Evolutionary conservation across 2,113 vertebrate species (phyloP), one percentile per base, ranked within the genome.

Genomic region (Aramus guarauna): DNA sequence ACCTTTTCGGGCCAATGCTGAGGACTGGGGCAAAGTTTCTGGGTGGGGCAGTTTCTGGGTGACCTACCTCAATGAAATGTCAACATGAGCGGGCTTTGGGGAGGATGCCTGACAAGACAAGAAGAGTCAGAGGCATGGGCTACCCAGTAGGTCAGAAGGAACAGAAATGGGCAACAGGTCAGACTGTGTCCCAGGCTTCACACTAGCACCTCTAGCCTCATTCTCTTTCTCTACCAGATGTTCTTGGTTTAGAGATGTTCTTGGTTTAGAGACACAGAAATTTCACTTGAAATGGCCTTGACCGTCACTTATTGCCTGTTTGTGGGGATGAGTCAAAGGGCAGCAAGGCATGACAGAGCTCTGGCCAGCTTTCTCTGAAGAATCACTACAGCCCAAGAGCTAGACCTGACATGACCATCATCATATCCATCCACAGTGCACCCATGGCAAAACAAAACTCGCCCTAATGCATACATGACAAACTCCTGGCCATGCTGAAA

Each of bases 171-270:
- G 7, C 3, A 63, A 9, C 1, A 3, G 22, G 11, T 56, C 29
- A 72, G 32, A 30, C 1, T 2, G 0, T 15, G 18, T 9, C 21
- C 36, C n/a, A 63, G 39, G 1, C 18, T 16, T 85, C n/a, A 16
- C 27, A 9, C 5, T 55, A 68, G 9, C 18, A 45, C 1, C 30
- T 64, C 12, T 43, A 55, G 4, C 26, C 15, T 9, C 12, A 16
- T 83, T 85, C 32, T 43, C n/a, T n/a, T 37, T 43, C 26, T 72
- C 20, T 13, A 17, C 30, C 8, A n/a, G 7, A 39, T 22, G 2
- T 37, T 80, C 11, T 32, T 26, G 30, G n/a, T 43, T 71, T 86
- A 58, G 12, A 66, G 7, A 39, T 22, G 2, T 37, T 80, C 11
- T 32, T 26, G 30, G n/a, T 43, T 71, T 86, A 58, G 12, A 66